phyloP scores from a whole-genome alignment of 2,797 vertebrate genomes.

The Columba guinea region DNA sequence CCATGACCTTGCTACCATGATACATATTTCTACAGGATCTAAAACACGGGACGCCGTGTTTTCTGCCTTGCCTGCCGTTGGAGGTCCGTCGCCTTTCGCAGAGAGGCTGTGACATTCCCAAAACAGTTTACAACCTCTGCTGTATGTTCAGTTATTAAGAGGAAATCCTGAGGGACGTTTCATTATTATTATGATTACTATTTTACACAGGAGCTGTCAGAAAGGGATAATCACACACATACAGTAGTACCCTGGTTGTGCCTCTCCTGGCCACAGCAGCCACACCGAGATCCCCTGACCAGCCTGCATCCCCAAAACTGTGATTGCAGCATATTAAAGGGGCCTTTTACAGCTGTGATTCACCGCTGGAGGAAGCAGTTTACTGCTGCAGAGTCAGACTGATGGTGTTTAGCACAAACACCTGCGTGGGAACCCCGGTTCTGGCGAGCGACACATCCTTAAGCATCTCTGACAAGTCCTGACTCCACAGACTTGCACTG shows the following conservation, averaged over 20 bases:
- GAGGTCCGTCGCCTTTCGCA: constrained; percentile 33
- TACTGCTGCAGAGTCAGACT: background rate
- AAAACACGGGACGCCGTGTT: background rate
- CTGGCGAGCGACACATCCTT: background rate
- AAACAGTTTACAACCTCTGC: constrained; percentile 38
- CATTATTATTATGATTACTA: background rate
- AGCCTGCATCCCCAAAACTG: background rate
- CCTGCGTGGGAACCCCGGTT: background rate
- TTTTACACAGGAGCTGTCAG: background rate
- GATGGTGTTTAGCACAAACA: background rate
- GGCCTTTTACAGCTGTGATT: background rate
- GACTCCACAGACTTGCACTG: background rate
- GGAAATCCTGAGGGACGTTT: background rate
- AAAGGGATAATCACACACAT: background rate
- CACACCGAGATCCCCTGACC: background rate
- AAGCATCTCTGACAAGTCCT: constrained; percentile 27
- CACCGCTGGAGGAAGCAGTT: background rate
- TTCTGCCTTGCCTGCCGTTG: background rate
- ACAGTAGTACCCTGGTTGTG: background rate
- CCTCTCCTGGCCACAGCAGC: fast-evolving
- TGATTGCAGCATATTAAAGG: background rate
- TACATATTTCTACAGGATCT: constrained; percentile 11
- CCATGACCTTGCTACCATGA: background rate
- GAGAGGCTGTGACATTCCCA: constrained; percentile 35
- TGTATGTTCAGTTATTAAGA: background rate